A percentile compares a stretch with the other conserved stretches of the same genome.
phyloP scores from a whole-genome alignment of 2,888 invertebrate genomes.

The Teleogryllus oceanicus region DNA sequence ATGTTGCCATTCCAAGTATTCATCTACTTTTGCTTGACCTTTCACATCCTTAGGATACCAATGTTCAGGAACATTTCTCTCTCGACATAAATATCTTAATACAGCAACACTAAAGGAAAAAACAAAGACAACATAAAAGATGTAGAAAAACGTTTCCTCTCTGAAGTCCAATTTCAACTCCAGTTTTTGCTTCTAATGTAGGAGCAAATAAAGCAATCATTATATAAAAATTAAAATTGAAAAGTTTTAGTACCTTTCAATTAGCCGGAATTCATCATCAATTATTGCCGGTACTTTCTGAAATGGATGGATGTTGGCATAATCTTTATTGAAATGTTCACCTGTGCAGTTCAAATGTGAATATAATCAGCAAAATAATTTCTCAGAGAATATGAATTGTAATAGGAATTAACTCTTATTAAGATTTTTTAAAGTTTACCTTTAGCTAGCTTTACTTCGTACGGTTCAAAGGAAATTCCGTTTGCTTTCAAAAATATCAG shows the following conservation, averaged over 20 bases:
- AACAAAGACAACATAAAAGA: not conserved
- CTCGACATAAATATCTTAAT: conserved; percentile 49
- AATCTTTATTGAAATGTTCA: conserved; percentile 56
- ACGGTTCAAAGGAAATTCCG: conserved; percentile 61
- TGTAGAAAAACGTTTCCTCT: too few species aligned
- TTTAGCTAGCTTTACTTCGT: conserved; percentile 47
- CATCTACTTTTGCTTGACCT: conserved; percentile 51
- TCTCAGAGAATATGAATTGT: conserved; percentile 46
- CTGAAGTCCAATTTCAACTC: too few species aligned
- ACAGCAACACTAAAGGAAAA: conserved; percentile 50
- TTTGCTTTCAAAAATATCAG: conserved; percentile 64
- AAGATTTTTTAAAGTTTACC: too few species aligned
- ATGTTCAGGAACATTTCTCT: conserved; percentile 47
- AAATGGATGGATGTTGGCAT: conserved; percentile 55
- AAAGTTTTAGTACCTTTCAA: conserved; percentile 49
- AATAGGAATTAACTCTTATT: too few species aligned
- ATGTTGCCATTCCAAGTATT: conserved; percentile 56
- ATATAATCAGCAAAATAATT: too few species aligned
- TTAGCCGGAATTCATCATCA: conserved; percentile 63
- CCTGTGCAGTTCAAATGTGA: conserved; percentile 50
- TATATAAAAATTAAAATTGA: too few species aligned
- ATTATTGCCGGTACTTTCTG: conserved; percentile 65
- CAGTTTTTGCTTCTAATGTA: too few species aligned
- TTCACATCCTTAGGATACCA: conserved; percentile 54
- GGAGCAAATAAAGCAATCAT: too few species aligned